Evolutionary conservation across 2,888 invertebrate genomes (phyloP).

Genomic region (Chloromyia formosa): DNA sequence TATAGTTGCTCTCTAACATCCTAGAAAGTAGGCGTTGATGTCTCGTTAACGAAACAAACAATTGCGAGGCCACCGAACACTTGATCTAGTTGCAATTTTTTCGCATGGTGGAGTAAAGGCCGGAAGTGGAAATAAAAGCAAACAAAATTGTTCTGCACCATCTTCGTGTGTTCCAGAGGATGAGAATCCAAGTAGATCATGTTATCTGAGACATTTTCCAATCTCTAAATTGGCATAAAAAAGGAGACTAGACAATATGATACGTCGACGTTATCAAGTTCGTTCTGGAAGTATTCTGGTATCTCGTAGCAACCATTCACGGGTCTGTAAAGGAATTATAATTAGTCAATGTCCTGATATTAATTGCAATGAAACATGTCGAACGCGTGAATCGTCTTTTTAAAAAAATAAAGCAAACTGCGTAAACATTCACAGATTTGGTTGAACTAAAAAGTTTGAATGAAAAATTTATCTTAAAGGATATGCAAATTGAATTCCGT

Average conservation of each 20-base stretch:
- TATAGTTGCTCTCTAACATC: constrained; percentile 44
- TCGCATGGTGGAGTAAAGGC: constrained; percentile 32
- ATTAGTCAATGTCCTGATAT: constrained; percentile 33
- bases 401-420: too few relatives aligned
- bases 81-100: constrained; percentile 49
- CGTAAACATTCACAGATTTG: too few relatives aligned
- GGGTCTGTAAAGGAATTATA: constrained; percentile 14
- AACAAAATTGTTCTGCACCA: constrained; percentile 8
- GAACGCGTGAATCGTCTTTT: too few relatives aligned
- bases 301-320: neutral
- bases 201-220: constrained; percentile 40
- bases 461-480: too few relatives aligned
- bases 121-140: neutral
- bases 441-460: too few relatives aligned
- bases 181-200: constrained; percentile 20
- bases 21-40: constrained; percentile 51
- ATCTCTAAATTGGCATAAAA: constrained; percentile 34
- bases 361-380: constrained; percentile 27
- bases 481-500: too few relatives aligned
- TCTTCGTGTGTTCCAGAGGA: neutral
- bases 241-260: constrained; percentile 21
- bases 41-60: constrained; percentile 51
- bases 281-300: neutral
- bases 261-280: constrained; percentile 15
- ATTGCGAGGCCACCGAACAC: constrained; percentile 44